phyloP scores from a whole-genome alignment of 2,113 vertebrate genomes.

The Nothocercus nigrocapillus region DNA sequence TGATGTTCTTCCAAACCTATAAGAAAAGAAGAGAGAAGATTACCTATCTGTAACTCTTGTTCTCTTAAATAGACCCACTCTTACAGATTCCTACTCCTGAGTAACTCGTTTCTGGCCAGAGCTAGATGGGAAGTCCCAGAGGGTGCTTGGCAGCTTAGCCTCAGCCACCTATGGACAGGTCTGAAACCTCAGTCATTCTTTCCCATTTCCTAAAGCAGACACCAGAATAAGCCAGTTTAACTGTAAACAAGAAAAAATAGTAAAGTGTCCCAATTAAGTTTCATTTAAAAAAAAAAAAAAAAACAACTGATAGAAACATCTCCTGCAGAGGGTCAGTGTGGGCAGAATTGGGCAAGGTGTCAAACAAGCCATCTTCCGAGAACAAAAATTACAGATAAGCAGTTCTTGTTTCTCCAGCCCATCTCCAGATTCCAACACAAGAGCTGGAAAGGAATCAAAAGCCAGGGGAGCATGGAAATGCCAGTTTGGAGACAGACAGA shows the following conservation, averaged over 20 bases:
- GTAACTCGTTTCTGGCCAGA: not conserved
- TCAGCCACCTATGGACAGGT: not conserved
- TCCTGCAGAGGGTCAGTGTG: not conserved
- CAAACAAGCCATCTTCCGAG: not conserved
- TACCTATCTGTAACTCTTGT: not conserved
- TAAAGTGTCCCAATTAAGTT: not conserved
- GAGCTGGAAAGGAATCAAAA: not conserved
- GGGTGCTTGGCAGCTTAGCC: not conserved
- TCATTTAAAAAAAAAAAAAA: not conserved
- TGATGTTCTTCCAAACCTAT: not conserved
- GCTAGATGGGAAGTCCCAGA: not conserved
- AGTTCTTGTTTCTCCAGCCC: not conserved
- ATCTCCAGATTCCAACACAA: not conserved
- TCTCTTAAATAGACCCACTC: not conserved
- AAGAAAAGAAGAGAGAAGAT: conserved; percentile 12
- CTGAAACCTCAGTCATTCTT: not conserved
- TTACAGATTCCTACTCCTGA: not conserved
- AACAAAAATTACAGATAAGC: not conserved
- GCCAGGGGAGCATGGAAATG: not conserved
- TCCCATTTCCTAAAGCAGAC: not conserved
- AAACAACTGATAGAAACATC: not conserved
- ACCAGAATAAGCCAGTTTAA: not conserved
- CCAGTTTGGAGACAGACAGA: not conserved
- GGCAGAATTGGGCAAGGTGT: not conserved
- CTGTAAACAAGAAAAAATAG: not conserved